Evolutionary conservation across 2,797 vertebrate species (phyloP).

Genomic region (Premnoplex brunnescens): DNA sequence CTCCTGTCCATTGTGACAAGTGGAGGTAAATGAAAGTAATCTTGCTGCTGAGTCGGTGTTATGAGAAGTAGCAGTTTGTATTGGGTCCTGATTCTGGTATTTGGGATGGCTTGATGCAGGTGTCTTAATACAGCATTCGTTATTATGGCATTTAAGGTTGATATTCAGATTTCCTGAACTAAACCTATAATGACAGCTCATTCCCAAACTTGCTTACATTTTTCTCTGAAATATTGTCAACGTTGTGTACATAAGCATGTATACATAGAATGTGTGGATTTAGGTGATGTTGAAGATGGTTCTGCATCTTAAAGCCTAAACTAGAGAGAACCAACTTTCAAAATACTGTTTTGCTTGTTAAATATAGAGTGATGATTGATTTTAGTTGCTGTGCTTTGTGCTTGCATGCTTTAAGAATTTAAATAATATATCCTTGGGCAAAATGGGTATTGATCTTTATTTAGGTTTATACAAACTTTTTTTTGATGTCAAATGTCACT

Average conservation of each 20-base stretch:
- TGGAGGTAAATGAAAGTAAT: conserved; percentile 82
- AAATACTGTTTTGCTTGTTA: not conserved
- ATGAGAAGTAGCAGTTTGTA: not conserved
- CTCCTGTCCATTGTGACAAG: conserved; percentile 96
- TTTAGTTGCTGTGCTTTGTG: not conserved
- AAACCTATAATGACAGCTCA: not conserved
- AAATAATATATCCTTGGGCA: not conserved
- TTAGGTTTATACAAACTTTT: not conserved
- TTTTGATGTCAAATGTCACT: not conserved
- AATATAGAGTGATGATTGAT: not conserved
- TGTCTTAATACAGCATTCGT: accelerated
- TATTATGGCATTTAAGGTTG: not conserved
- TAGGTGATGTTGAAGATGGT: not conserved
- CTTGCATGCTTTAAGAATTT: not conserved
- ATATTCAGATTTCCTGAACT: not conserved
- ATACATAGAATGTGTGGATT: accelerated
- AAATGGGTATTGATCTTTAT: not conserved
- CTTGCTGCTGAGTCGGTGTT: not conserved
- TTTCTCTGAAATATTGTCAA: not conserved
- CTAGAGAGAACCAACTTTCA: not conserved
- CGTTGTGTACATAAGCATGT: not conserved
- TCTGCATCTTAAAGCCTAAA: not conserved
- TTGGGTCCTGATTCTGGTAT: not conserved
- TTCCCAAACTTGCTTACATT: not conserved
- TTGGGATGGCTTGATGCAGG: not conserved